Evolutionary conservation across 2,113 vertebrate species (phyloP).

Genomic region (Leiothrix lutea): DNA sequence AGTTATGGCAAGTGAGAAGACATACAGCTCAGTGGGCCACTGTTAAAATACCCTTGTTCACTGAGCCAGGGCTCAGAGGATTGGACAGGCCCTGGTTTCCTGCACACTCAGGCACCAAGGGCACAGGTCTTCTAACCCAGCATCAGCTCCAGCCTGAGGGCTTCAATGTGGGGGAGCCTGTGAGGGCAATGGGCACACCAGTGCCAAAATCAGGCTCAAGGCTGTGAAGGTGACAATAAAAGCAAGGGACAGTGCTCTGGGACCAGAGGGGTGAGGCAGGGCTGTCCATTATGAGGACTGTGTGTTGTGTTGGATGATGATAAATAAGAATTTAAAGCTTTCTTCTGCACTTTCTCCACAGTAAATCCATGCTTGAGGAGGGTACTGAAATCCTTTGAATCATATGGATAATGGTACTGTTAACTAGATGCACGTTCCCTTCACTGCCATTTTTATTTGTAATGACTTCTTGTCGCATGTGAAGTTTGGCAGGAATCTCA

Average conservation of each 20-base stretch:
- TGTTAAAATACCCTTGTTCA: not conserved
- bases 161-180: rapidly evolving
- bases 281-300: not conserved
- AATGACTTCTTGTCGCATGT: not conserved
- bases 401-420: not conserved
- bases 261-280: not conserved
- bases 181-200: not conserved
- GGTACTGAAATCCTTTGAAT: not conserved
- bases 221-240: not conserved
- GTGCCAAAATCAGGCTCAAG: rapidly evolving
- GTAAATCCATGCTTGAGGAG: not conserved
- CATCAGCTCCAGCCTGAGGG: not conserved
- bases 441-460: not conserved
- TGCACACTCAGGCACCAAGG: not conserved
- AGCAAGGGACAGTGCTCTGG: not conserved
- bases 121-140: not conserved
- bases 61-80: rapidly evolving
- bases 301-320: rapidly evolving
- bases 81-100: not conserved
- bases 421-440: not conserved
- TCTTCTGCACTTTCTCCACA: not conserved
- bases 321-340: not conserved
- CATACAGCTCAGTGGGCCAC: not conserved
- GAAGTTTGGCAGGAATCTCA: not conserved
- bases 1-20: not conserved